Conservation (phyloP, 2,113 vertebrate genomes). For the Syrrhaptes paradoxus region DNA sequence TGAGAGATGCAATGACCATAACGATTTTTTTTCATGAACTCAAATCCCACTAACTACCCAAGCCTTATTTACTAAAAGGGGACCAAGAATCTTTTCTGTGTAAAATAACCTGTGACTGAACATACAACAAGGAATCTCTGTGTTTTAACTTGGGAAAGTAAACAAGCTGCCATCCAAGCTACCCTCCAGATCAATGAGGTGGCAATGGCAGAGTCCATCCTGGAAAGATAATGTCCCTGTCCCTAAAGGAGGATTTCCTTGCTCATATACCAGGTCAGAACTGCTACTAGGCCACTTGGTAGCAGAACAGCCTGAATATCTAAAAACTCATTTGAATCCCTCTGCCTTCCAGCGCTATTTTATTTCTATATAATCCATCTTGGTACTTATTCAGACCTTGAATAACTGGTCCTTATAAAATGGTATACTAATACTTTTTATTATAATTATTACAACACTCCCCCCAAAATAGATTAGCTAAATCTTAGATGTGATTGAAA, state of each 20-base stretch:
- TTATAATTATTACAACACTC: not conserved
- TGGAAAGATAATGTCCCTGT: not conserved
- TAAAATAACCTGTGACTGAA: not conserved
- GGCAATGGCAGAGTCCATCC: not conserved
- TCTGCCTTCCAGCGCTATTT: not conserved
- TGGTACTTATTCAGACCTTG: not conserved
- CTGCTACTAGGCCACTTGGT: not conserved
- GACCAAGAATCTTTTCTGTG: not conserved
- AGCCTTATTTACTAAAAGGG: not conserved
- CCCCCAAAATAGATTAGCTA: not conserved
- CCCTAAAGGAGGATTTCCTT: not conserved
- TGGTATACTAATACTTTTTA: not conserved
- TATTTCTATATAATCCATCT: not conserved
- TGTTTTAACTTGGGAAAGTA: not conserved
- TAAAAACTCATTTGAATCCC: not conserved
- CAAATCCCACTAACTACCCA: not conserved
- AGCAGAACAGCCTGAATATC: not conserved
- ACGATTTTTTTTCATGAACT: not conserved
- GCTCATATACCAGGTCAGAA: not conserved
- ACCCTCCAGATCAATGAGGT: not conserved
- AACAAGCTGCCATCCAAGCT: not conserved
- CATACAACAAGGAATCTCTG: not conserved
- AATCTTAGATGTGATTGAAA: not conserved
- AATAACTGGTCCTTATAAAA: not conserved
- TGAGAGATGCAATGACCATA: not conserved